Percentiles rank a stretch among this genome's conserved stretches.
Evolutionary conservation across 2,888 invertebrate species (phyloP).

Genomic region (Pardosa pseudoannulata): DNA sequence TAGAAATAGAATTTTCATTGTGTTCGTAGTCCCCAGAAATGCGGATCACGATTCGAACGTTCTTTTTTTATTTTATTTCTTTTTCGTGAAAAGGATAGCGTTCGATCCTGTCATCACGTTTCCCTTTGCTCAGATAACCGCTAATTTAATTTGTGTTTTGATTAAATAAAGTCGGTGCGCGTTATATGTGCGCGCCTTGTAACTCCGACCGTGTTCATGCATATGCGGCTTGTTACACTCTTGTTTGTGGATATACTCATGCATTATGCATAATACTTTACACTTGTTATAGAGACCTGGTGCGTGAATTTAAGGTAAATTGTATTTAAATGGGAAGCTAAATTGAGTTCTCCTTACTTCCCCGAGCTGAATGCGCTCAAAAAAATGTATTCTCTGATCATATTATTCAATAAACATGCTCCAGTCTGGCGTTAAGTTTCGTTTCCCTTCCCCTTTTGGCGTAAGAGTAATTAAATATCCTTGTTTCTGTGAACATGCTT

Average conservation of each 20-base stretch:
- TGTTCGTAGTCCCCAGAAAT: constrained; percentile 19
- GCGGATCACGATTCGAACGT: constrained; percentile 44
- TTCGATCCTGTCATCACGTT: constrained; percentile 31
- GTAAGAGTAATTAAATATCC: no score
- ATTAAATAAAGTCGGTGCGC: constrained; percentile 37
- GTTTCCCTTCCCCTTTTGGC: no score
- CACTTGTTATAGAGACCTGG: not conserved
- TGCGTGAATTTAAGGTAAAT: not conserved
- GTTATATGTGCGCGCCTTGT: constrained; percentile 28
- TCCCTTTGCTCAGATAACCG: constrained; percentile 40
- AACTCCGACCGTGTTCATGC: constrained; percentile 21
- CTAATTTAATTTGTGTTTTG: constrained; percentile 45
- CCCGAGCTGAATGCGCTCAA: no score
- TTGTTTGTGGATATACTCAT: not conserved
- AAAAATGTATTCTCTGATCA: no score
- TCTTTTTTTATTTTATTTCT: constrained; percentile 16
- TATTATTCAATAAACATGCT: no score
- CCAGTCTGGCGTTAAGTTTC: no score
- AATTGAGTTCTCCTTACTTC: not conserved
- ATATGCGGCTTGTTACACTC: not conserved
- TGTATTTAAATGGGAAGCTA: not conserved
- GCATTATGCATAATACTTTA: not conserved
- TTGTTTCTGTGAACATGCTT: no score
- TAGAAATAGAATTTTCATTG: constrained; percentile 60
- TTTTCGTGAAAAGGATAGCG: constrained; percentile 20